Conservation (phyloP, 1,140 invertebrate species). For the Drosophila neocordata region DNA sequence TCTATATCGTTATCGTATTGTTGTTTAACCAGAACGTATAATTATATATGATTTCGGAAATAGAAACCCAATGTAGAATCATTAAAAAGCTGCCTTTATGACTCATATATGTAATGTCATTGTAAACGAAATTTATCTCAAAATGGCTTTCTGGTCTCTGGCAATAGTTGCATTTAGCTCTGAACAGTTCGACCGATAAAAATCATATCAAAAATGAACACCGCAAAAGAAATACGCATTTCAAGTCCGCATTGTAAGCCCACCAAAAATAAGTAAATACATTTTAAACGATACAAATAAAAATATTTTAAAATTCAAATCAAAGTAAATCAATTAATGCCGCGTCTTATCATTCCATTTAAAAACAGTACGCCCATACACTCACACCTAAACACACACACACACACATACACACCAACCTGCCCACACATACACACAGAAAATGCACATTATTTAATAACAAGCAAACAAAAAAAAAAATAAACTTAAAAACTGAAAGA, state of each 20-base stretch:
- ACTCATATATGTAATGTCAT: not conserved
- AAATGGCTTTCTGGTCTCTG: too few relatives aligned
- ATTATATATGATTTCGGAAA: too few relatives aligned
- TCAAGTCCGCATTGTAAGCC: not conserved
- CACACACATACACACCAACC: not conserved
- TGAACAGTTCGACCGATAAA: too few relatives aligned
- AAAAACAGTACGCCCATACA: not conserved
- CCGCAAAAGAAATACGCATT: constrained; percentile 15
- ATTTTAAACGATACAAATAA: constrained; percentile 23
- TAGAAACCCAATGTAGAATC: too few relatives aligned
- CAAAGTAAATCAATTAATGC: not conserved
- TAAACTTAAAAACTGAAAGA: not conserved
- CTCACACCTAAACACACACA: constrained; percentile 18
- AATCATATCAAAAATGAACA: not conserved
- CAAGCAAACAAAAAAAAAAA: not conserved
- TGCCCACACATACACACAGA: constrained; percentile 16
- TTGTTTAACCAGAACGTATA: not conserved
- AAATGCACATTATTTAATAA: constrained; percentile 12
- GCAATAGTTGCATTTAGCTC: too few relatives aligned
- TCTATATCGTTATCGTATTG: not conserved
- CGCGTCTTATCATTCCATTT: constrained; percentile 33
- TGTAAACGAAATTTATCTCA: not conserved
- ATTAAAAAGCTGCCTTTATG: not conserved
- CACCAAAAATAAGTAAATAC: constrained; percentile 11
- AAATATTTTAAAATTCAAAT: not conserved